Evolutionary conservation across 2,797 vertebrate genomes (phyloP).

Genomic region (Enteromius paludinosus): DNA sequence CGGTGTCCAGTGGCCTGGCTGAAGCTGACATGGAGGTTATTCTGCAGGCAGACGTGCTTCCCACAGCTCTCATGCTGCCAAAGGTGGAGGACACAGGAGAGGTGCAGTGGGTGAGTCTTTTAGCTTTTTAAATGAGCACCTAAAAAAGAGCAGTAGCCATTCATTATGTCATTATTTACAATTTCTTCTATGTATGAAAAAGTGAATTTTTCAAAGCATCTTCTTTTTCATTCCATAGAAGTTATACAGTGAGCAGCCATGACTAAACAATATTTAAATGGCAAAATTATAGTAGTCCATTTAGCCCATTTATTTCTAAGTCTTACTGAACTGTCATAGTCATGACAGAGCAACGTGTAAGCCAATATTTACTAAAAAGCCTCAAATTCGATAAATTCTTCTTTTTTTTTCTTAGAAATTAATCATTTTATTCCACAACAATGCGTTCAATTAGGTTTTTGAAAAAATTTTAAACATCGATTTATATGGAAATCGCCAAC

Average conservation of each 20-base stretch:
- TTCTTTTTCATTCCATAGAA: background rate
- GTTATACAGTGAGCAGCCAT: background rate
- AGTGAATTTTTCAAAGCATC: too few species aligned
- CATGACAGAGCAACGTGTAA: background rate
- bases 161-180: background rate
- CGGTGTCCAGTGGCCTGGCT: conserved; percentile 90
- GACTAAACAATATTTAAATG: background rate
- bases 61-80: conserved; percentile 95
- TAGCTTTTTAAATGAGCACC: background rate
- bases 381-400: too few species aligned
- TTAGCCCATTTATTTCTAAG: background rate
- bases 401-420: background rate
- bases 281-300: background rate
- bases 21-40: conserved; percentile 88
- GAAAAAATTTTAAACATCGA: background rate
- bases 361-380: too few species aligned
- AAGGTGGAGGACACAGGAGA: conserved; percentile 91
- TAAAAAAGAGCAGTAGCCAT: background rate
- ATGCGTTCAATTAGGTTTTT: background rate
- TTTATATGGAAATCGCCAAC: background rate
- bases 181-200: background rate
- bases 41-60: conserved; percentile 84
- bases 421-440: background rate
- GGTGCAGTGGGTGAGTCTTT: conserved; percentile 82
- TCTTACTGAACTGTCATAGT: too few species aligned